Evolutionary conservation across 2,113 vertebrate species (phyloP).

Genomic region (Anser brachyrhynchus): DNA sequence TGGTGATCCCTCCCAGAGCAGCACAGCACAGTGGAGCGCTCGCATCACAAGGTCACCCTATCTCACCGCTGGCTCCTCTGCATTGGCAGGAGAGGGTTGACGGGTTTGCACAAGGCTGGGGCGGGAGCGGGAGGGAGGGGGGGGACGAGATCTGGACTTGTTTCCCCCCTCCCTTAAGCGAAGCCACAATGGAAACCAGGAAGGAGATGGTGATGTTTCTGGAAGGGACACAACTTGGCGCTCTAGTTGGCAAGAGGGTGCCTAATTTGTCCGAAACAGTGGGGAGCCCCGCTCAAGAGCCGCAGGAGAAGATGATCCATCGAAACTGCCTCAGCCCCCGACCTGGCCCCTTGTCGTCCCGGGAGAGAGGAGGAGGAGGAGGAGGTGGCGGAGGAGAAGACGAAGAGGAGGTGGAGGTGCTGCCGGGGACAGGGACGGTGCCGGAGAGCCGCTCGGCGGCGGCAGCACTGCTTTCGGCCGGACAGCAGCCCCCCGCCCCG

Average conservation of each 20-base stretch:
- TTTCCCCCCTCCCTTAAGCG: constrained; percentile 57
- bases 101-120: constrained; percentile 59
- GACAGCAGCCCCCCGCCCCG: constrained; percentile 70
- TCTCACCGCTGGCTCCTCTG: constrained; percentile 69
- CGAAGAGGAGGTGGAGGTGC: constrained; percentile 77
- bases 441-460: constrained; percentile 80
- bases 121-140: constrained; percentile 38
- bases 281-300: constrained; percentile 81
- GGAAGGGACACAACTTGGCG: constrained; percentile 86
- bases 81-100: constrained; percentile 48
- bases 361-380: constrained; percentile 78
- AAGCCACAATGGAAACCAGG: constrained; percentile 87
- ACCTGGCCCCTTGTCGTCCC: constrained; percentile 77
- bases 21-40: constrained; percentile 85
- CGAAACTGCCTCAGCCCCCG: constrained; percentile 86
- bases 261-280: constrained; percentile 83
- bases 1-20: constrained; percentile 97
- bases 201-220: constrained; percentile 92
- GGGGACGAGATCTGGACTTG: constrained; percentile 45
- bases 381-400: constrained; percentile 72
- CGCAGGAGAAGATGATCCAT: constrained; percentile 85
- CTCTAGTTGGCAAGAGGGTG: constrained; percentile 84
- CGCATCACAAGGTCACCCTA: constrained; percentile 90
- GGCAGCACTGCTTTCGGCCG: constrained; percentile 75
- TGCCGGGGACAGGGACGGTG: constrained; percentile 79